Evolutionary conservation across 2,113 vertebrate species (phyloP), one percentile per base, ranked within the genome.

Genomic region (Pachyramphus minor): DNA sequence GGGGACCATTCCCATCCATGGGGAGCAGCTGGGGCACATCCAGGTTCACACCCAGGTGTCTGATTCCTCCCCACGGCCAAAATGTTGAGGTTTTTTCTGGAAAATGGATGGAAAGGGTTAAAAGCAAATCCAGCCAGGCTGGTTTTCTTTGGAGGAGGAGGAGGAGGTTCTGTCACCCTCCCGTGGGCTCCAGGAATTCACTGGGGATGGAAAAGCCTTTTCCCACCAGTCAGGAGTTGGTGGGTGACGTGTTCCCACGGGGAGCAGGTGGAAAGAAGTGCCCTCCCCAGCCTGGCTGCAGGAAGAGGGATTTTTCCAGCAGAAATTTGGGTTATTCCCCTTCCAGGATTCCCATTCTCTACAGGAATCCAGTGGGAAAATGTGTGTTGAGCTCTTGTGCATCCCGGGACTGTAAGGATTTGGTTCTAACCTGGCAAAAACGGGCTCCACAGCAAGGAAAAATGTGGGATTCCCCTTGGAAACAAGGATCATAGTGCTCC

Each of bases 311-410:
- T 84, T 74, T 83, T 91, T 21, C 74, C 50, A 3, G 25, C 5
- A 22, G 87, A 50, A 72, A 71, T 75, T 20, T 27, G 28, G 18
- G 6, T 41, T 9, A 5, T 62, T 41, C 3, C 41, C 33, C 39
- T 49, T 0, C 1, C 21, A 19, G 2, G 33, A 62, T 2, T 2
- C 6, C 1, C 0, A 2, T 69, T 56, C 24, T 24, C 19, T 9
- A 30, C 0, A 0, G 49, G 63, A 49, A 76, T 16, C 21, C 16
- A 2, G 49, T 0, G 2, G 55, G 55, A 56, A 63, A 84, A 53
- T 0, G 1, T 1, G 20, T 24, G 55, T 13, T 0, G 5, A 21
- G 75, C 11, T 0, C 77, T 18, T 0, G 1, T 14, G 59, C 17
- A 2, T 74, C 67, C 49, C 1, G 19, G 23, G 31, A 30, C 10